Base-by-base conservation (phyloP, 2,888 invertebrate species). In the Leucoptera coffeella region DNA sequence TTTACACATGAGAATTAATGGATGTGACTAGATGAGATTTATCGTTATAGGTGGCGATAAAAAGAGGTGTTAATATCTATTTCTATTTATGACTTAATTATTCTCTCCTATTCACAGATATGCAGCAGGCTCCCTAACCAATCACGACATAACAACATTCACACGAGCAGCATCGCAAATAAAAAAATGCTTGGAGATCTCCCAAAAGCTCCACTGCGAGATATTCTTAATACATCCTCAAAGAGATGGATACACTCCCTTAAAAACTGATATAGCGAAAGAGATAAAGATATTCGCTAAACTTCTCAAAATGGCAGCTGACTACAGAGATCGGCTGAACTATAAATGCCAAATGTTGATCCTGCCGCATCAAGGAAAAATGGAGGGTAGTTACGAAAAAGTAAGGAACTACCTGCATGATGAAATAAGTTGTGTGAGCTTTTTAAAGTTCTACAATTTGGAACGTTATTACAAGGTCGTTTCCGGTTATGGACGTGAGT, bases 391-490 rank as follows among this genome's bases (percentile, higher is more conserved):
- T 17, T 17, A 17, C 17, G 47, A 52, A 20, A 38, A 52, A 24
- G 71, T 73, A 12, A 41, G 67, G 17, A 59, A 37, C 14, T 80
- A 80, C 41, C 76, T 77, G 50, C 77, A 75, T 56, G 78, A 80
- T 50, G 74, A 77, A 8, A 76, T 75, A 30, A 79, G 79, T 29
- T 77, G 78, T 14, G 49, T 80, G 40, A 77, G 72, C 29, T 75
- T 81, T 37, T 44, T 81, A 38, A 77, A 76, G 43, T 64, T 65
- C 35, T 75, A 72, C 38, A 74, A 69, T 30, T 49, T 80, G 38
- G 78, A 79, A 22, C 59, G 76, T 3, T 67, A 73, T 39, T 80
- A 73, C 39, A 80, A 78, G 51, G 57, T 80, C n/a, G 75, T 74
- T 36, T 65, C 77, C 14, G 64, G 72, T 37, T 77, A 78, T 1